Conservation (phyloP, 2,797 vertebrate genomes). For the Bradypus variegatus region DNA sequence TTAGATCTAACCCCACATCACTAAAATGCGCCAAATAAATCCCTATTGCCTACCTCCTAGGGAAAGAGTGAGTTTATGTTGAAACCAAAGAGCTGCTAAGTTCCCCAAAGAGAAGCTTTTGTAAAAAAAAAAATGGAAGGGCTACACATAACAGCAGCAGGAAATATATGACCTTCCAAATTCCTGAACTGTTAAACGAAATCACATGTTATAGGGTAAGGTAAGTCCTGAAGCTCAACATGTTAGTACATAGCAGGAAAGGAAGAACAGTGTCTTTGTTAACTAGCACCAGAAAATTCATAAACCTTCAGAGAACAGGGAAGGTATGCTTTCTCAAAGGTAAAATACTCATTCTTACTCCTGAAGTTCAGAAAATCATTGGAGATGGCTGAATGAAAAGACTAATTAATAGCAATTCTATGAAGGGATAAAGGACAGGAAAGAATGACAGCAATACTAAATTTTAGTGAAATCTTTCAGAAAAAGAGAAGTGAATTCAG, state of each 20-base stretch:
- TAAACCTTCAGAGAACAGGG: conserved; percentile 6
- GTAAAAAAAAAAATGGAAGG: conserved; percentile 30
- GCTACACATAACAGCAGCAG: conserved; percentile 39
- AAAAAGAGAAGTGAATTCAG: background rate
- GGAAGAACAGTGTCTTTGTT: background rate
- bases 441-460: conserved; percentile 11
- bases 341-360: conserved; percentile 19
- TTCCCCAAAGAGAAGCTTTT: conserved; percentile 36
- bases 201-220: conserved; percentile 11
- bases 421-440: conserved; percentile 22
- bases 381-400: conserved; percentile 13
- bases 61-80: conserved; percentile 31
- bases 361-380: conserved; percentile 14
- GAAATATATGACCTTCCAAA: conserved; percentile 48
- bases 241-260: conserved; percentile 4
- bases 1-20: conserved; percentile 16
- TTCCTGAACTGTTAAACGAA: conserved; percentile 47
- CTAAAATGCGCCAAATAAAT: conserved; percentile 44
- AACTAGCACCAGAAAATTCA: conserved; percentile 24
- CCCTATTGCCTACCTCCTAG: conserved; percentile 4
- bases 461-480: background rate
- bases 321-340: background rate
- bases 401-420: background rate
- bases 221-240: conserved; percentile 21
- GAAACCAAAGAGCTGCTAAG: conserved; percentile 38